Evolutionary conservation across 2,797 vertebrate species (phyloP).

Genomic region (Oceanodroma leucorhoa): DNA sequence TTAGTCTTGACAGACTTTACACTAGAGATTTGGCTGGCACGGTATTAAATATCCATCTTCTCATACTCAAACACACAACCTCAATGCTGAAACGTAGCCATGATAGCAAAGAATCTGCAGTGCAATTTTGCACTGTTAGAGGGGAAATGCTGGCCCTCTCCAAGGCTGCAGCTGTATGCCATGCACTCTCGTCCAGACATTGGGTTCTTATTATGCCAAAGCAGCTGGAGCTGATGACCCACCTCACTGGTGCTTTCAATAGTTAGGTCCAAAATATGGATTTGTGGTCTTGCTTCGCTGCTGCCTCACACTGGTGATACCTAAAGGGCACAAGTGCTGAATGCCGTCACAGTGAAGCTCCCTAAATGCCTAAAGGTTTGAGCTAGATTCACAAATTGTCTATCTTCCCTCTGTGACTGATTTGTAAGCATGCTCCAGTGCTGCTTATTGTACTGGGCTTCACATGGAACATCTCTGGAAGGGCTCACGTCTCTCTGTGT

Average conservation of each 20-base stretch:
- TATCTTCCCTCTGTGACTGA: background rate
- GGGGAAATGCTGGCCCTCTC: background rate
- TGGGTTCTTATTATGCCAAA: background rate
- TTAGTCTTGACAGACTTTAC: background rate
- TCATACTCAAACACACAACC: background rate
- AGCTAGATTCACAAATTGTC: background rate
- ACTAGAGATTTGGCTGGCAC: background rate
- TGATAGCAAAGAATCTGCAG: background rate
- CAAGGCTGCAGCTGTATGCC: background rate
- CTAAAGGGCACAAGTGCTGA: background rate
- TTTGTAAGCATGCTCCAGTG: background rate
- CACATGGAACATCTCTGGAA: background rate
- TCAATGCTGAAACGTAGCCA: background rate
- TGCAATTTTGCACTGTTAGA: background rate
- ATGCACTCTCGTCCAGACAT: rapidly evolving
- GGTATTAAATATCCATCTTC: background rate
- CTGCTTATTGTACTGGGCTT: background rate
- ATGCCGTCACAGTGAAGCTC: background rate
- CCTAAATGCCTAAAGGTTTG: background rate
- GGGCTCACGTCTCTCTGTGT: background rate
- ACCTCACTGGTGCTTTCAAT: background rate
- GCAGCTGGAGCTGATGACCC: background rate
- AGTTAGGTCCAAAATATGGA: background rate
- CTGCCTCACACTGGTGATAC: background rate
- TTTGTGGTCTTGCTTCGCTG: background rate